These are phyloP conservation scores for Ianthella basta DNA, from an alignment of 37 sponge, comb jelly and placozoan species.

Conservation along the genomic window DNA sequence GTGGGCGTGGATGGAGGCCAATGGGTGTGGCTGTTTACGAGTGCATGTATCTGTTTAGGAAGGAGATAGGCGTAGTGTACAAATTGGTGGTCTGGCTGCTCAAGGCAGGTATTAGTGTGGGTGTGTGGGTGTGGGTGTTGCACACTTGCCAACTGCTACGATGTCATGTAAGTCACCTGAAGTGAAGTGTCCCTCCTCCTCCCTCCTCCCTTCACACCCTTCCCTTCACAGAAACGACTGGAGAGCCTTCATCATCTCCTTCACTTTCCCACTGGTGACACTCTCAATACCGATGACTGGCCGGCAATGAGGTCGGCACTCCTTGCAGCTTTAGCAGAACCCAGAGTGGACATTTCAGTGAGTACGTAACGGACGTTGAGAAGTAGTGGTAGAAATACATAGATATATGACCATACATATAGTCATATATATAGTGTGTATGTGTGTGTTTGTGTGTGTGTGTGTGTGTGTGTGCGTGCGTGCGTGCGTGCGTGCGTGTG, in stretches of 20 bases:
- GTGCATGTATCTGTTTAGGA: no score
- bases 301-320: conserved; percentile 48
- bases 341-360: conserved; percentile 47
- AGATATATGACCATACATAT: not conserved
- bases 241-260: conserved; percentile 59
- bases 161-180: no score
- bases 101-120: no score
- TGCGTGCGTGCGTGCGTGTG: conserved; percentile 14
- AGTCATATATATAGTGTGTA: conserved; percentile 2
- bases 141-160: no score
- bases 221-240: conserved; percentile 51
- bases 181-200: not conserved
- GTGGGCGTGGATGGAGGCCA: not conserved
- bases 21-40: conserved; percentile 6
- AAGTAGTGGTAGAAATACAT: not conserved
- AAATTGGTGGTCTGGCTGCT: no score
- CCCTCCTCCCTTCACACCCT: not conserved
- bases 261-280: conserved; percentile 72
- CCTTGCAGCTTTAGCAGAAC: conserved; percentile 51
- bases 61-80: no score
- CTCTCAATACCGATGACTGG: conserved; percentile 68
- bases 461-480: conserved; percentile 25
- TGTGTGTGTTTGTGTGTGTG: conserved; percentile 26
- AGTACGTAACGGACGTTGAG: not conserved
- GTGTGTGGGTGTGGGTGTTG: no score